These are phyloP conservation scores for Apaloderma vittatum DNA, from an alignment of 2,113 vertebrate species.

Conservation along the genomic window DNA sequence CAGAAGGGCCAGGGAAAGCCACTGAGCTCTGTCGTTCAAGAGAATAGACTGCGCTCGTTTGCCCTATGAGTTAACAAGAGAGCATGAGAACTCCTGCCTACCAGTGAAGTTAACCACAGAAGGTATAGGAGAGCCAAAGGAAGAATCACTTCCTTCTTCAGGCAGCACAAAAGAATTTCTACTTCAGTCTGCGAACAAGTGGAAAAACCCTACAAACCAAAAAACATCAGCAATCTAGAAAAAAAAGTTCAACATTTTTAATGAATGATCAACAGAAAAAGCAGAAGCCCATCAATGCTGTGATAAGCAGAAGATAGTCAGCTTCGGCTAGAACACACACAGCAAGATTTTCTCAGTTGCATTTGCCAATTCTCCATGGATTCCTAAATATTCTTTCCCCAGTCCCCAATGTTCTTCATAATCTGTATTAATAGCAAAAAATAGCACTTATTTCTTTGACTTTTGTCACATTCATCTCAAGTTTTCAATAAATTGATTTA, in stretches of 20 bases:
- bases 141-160: not conserved
- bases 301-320: not conserved
- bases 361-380: not conserved
- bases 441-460: not conserved
- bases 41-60: rapidly evolving
- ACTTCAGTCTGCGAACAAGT: not conserved
- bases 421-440: not conserved
- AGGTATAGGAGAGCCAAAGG: not conserved
- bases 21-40: not conserved
- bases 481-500: not conserved
- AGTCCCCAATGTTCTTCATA: not conserved
- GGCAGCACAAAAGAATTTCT: not conserved
- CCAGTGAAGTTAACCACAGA: not conserved
- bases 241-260: not conserved
- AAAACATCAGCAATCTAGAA: not conserved
- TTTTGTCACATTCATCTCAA: not conserved
- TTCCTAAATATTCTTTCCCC: not conserved
- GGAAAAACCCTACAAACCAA: not conserved
- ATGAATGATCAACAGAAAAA: not conserved
- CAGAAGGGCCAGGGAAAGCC: not conserved
- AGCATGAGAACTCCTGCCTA: not conserved
- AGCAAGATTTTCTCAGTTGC: not conserved
- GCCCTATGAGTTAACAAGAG: not conserved
- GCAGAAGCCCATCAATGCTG: rapidly evolving
- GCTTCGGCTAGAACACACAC: not conserved